Base-by-base conservation (phyloP, 1,140 invertebrate genomes). In the Philopotamus ludificatus region DNA sequence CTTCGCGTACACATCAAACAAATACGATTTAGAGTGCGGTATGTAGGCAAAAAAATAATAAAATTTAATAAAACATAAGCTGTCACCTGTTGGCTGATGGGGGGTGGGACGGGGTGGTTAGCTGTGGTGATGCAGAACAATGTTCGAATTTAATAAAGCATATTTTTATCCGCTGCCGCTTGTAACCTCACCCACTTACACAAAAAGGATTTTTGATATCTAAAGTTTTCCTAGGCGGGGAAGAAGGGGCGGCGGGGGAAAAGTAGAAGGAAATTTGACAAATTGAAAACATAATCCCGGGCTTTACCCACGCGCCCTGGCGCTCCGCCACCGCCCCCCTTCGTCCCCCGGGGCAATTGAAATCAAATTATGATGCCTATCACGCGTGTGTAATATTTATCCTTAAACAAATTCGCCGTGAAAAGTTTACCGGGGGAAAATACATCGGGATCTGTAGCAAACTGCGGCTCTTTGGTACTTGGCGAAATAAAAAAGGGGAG, bases 201-300 rank as follows among this genome's bases (percentile, higher is more conserved):
- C 59, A 59, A 65, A 65, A 65, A 65, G 63, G 63, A 65, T 65
- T 65, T 65, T 20, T 7, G 44, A 20, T 4, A 47, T 7, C 4
- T 15, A 47, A 47, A 47, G 44, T 47, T 47, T 47, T 16, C 28
- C 4, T 4, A 12, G 28, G 4, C 28, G 4, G 4, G 28, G 28
- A n/a, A n/a, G 21, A 21, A 7, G 21, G 7, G 2, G 26, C 15
- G 28, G 15, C 22, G 20, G 15, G 18, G 12, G 22, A 12, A 1
- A 23, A 2, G 54, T 58, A 12, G 21, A 42, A 61, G 63, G 54
- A 66, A 69, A 63, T 63, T 63, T 69, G 67, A 69, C 63, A 65
- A 69, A 69, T 69, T 65, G 67, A 69, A 69, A 69, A 69, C 63
- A 66, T 69, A 69, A 69, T 69, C 67, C 63, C 22, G 20, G 57